A percentile compares a stretch with the other conserved stretches of the same genome.
Conservation (phyloP, 2,797 vertebrate species). For the Echeneis naucrates region DNA sequence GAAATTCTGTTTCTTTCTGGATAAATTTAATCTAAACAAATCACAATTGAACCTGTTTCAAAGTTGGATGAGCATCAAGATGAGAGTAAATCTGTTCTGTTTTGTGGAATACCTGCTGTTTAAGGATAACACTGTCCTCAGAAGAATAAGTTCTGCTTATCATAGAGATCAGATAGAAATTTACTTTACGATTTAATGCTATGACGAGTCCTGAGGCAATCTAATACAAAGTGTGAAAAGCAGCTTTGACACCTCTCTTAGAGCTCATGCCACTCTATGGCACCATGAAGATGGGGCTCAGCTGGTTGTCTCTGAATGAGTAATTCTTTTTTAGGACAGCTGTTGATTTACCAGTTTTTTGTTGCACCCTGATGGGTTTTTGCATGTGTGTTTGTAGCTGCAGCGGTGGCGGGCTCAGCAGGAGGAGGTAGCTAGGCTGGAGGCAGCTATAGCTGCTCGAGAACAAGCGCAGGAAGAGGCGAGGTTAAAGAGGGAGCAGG, state of each 20-base stretch:
- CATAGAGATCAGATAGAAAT: background rate
- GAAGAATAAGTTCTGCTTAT: background rate
- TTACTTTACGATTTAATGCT: conserved; percentile 38
- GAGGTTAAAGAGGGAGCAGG: conserved; percentile 82
- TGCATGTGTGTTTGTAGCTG: conserved; percentile 82
- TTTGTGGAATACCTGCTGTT: conserved; percentile 5
- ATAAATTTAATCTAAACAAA: too few species aligned
- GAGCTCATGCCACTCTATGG: conserved; percentile 40
- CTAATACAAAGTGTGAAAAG: conserved; percentile 38
- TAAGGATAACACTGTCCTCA: background rate
- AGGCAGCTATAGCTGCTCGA: conserved; percentile 87
- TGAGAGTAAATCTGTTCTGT: background rate
- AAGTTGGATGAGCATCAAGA: background rate
- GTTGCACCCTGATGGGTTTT: conserved; percentile 43
- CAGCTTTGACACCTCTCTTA: conserved; percentile 41
- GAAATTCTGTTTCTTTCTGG: background rate
- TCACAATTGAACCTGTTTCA: background rate
- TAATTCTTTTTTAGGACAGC: conserved; percentile 43
- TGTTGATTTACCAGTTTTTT: conserved; percentile 48
- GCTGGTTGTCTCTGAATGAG: conserved; percentile 32
- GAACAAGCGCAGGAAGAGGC: conserved; percentile 86
- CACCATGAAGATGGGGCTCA: conserved; percentile 37
- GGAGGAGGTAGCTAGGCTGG: conserved; percentile 88
- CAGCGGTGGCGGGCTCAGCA: conserved; percentile 89
- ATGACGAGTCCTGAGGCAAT: conserved; percentile 33